Evolutionary conservation across 2,797 vertebrate genomes (phyloP), one percentile per base, ranked within the genome.

Genomic region (Melanogrammus aeglefinus): DNA sequence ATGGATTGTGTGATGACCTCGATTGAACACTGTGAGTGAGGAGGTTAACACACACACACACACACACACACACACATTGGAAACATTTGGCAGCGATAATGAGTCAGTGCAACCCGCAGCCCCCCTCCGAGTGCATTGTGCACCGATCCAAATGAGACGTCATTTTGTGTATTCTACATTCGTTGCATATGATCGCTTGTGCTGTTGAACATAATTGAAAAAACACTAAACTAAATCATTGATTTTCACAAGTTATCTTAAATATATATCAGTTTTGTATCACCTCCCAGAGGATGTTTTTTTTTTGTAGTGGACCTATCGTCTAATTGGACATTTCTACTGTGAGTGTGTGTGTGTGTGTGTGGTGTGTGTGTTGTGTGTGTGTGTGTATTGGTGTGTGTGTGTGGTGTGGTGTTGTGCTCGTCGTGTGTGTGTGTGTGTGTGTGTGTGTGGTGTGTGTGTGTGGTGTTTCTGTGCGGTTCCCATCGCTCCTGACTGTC

Each of bases 1-100:
- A 76, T 86, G 35, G 83, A 83, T 82, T 85, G 86, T 84, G 83
- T 78, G 38, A 73, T 89, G 92, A 91, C 91, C 91, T 84, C 84
- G 76, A 90, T 92, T 84, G 77, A 86, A 81, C 86, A 77, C 73
- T 3, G 29, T 70, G 77, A 72, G 70, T 0, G 41, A 92, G 85
- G 24, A 78, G 90, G 91, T 91, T 89, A 91, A 82, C 80, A 72
- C 72, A 82, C 83, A 83, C 51, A 57, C 16, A 57, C 51, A 57
- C 21, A 13, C 18, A n/a, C 57, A 24, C 57, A 66, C n/a, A 66
- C 63, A 66, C 63, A 66, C 90, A 89, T 33, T 90, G 86, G 76
- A 79, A 87, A 85, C 86, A 31, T 88, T 82, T 27, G 77, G 24
- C 88, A 85, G 77, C 88, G 76, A 76, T 31, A 85, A 47, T 87